Evolutionary conservation across 2,797 vertebrate species (phyloP), one percentile per base, ranked within the genome.

Genomic region (Hapalemur alaotrensis): DNA sequence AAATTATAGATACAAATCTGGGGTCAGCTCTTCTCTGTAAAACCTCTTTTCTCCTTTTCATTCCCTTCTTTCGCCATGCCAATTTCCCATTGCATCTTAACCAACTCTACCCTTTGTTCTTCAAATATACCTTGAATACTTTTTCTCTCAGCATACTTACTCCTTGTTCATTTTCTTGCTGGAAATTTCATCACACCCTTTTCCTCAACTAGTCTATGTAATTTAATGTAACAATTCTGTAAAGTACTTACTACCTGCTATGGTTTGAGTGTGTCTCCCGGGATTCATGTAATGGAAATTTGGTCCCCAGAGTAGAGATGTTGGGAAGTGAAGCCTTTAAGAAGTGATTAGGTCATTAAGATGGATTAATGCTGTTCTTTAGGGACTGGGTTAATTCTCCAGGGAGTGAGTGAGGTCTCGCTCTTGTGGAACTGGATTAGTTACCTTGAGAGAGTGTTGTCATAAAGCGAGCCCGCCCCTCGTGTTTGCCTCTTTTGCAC

Each of bases 141-240:
- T 72, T 69, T 59, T 23, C 35, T n/a, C 28, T 38, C 12, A 73
- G 7, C 15, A 18, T 32, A 28, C 25, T 50, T 50, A 20, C 43
- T 67, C n/a, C 7, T 79, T 59, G 2, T 23, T 79, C 28, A 30
- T 25, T 78, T 52, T 3, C 48, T 89, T 79, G 10, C 25, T 69
- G 48, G 35, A 52, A 50, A 69, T 54, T 41, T 12, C 25, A 32
- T 52, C 48, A 57, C 48, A n/a, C 18, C 32, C 20, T 8, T 22
- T 4, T 54, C 22, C 4, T 22, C 48, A 11, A 35, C 5, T 5
- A 32, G 32, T 59, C 52, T 52, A 54, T 2, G 38, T 57, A 38
- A 67, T 89, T 82, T 89, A 81, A 30, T 50, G 76, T 73, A n/a
- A 54, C 57, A 83, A 75, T 11, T 46, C 38, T 67, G 48, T 15